Evolutionary conservation across 2,113 vertebrate genomes (phyloP).

Genomic region (Perca flavescens): DNA sequence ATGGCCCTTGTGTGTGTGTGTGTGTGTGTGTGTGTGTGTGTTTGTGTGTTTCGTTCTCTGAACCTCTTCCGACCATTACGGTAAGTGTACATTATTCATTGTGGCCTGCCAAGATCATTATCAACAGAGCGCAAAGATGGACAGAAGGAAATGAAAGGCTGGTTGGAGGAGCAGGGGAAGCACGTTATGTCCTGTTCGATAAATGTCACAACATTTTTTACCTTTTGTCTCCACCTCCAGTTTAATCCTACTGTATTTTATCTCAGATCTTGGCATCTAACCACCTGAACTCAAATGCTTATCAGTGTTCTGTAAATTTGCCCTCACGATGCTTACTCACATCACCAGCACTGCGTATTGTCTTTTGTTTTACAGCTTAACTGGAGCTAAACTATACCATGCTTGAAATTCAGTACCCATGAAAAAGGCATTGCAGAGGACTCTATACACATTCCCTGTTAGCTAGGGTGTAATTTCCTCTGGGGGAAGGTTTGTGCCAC

Average conservation of each 20-base stretch:
- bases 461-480: too few relatives aligned
- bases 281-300: background rate
- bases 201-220: conserved; percentile 30
- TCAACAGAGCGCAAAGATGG: conserved; percentile 60
- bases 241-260: conserved; percentile 2
- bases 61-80: conserved; percentile 66
- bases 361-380: background rate
- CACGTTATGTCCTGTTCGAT: conserved; percentile 25
- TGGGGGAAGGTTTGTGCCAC: too few relatives aligned
- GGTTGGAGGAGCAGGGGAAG: conserved; percentile 43
- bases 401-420: too few relatives aligned
- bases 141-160: conserved; percentile 53
- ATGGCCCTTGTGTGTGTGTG: background rate
- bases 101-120: conserved; percentile 69
- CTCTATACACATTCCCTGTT: too few relatives aligned
- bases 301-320: background rate
- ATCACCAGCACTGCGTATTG: too few relatives aligned
- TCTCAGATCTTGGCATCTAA: background rate
- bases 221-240: conserved; percentile 19
- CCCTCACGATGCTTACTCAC: background rate
- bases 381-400: background rate
- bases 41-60: conserved; percentile 14
- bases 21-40: background rate
- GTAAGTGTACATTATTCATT: conserved; percentile 76
- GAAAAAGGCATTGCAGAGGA: too few relatives aligned